Conservation (phyloP, 2,113 vertebrate species). For the Rhegmatorhina hoffmannsi region DNA sequence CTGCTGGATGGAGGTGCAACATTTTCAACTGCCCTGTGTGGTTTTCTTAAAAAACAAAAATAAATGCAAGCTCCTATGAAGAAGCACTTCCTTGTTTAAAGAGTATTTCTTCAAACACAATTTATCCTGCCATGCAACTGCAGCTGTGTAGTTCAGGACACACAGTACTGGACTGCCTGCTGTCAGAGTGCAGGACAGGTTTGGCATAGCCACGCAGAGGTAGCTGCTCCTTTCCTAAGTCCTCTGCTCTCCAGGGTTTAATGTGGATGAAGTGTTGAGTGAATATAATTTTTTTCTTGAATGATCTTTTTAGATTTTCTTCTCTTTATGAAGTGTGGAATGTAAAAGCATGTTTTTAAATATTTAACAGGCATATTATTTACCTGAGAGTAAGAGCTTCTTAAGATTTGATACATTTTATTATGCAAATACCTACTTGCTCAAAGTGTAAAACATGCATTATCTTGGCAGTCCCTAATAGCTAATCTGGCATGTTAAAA, state of each 20-base stretch:
- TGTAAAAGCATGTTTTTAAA: constrained; percentile 3
- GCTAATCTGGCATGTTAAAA: neutral
- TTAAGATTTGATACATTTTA: constrained; percentile 52
- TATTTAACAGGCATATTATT: constrained; percentile 47
- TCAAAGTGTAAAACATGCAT: constrained; percentile 35
- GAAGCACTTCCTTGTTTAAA: neutral
- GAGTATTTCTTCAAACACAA: neutral
- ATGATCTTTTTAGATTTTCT: constrained; percentile 13
- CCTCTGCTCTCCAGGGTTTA: neutral
- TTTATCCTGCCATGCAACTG: neutral
- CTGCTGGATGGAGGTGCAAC: neutral
- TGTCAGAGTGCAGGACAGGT: neutral
- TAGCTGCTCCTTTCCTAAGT: neutral
- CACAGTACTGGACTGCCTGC: neutral
- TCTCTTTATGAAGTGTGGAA: constrained; percentile 15
- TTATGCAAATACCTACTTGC: constrained; percentile 54
- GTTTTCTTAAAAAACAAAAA: neutral
- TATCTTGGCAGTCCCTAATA: constrained; percentile 30
- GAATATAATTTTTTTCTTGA: neutral
- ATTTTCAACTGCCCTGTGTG: neutral
- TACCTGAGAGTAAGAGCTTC: constrained; percentile 34
- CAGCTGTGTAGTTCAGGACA: neutral
- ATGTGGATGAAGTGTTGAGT: neutral
- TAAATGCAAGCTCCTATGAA: neutral
- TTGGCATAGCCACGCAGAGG: neutral